Base-by-base conservation (phyloP, 2,113 vertebrate species). In the Zosterops lateralis region DNA sequence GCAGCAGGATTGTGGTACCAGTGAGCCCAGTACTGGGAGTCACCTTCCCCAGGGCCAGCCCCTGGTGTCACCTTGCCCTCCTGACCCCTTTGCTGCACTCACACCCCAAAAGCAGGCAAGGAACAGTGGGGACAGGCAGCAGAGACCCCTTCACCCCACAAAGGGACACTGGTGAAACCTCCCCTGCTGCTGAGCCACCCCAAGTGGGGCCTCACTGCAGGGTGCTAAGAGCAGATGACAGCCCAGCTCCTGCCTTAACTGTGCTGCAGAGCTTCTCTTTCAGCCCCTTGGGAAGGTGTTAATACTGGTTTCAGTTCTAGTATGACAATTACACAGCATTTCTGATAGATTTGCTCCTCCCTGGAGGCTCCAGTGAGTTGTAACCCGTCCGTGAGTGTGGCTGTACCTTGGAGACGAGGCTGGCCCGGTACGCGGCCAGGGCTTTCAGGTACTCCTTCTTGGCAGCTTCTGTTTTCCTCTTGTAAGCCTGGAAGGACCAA, bases 401-500 rank as follows among this genome's bases (percentile, higher is more conserved):
- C 28, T 7, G 14, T 99, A 99, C 99, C 99, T 99, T 99, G 98
- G 99, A 99, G 98, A 99, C 98, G 62, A 99, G 99, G 96, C 99
- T 99, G 97, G 99, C 99, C 98, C 99, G 97, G 98, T 99, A 99
- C 15, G 99, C 99, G 14, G 99, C 99, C 97, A 99, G 98, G 85
- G 99, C 99, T 97, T 99, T 99, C 98, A 99, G 98, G 97, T 99
- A 99, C 91, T 99, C 99, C 97, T 99, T 99, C 98, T 99, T 99
- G 6, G 99, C 99, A 3, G 99, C 99, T 98, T 99, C 99, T 19
- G 99, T 99, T 98, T 99, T 99, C 98, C 99, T 99, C 98, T 99
- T 99, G 97, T 99, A 99, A 34, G 97, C 99, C 99, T 99, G 98
- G 58, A 98, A 98, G 94, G 96, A 70, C 20, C 94, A 95, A 97